phyloP scores from a whole-genome alignment of 2,113 vertebrate species.

The Condylura cristata region DNA sequence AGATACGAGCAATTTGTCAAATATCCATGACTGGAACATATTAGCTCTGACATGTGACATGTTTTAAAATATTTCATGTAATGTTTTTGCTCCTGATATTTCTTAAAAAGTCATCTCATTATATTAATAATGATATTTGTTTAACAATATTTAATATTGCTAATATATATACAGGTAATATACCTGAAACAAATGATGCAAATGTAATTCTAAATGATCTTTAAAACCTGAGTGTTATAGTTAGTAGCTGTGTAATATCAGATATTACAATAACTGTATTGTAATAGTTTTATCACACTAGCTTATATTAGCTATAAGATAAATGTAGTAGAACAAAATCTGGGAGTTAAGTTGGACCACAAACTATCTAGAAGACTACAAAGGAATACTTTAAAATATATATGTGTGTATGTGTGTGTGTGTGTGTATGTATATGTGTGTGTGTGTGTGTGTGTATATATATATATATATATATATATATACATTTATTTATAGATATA shows the following conservation, averaged over 20 bases:
- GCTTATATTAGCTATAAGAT: not conserved
- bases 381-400: not conserved
- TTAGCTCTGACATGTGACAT: not conserved
- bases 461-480: too few relatives aligned
- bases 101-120: constrained; percentile 1
- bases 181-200: not conserved
- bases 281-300: too few relatives aligned
- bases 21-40: not conserved
- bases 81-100: not conserved
- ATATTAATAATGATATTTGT: not conserved
- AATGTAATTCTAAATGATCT: not conserved
- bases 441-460: too few relatives aligned
- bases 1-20: not conserved
- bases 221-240: not conserved
- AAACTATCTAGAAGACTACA: not conserved
- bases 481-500: too few relatives aligned
- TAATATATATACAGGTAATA: not conserved
- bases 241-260: not conserved
- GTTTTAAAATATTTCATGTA: not conserved
- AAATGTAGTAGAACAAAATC: not conserved
- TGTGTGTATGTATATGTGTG: too few relatives aligned
- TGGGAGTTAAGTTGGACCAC: not conserved
- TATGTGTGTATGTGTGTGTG: too few relatives aligned
- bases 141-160: constrained; percentile 7
- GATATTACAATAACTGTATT: not conserved